Conservation (phyloP, 2,797 vertebrate species). For the Mycteria americana region DNA sequence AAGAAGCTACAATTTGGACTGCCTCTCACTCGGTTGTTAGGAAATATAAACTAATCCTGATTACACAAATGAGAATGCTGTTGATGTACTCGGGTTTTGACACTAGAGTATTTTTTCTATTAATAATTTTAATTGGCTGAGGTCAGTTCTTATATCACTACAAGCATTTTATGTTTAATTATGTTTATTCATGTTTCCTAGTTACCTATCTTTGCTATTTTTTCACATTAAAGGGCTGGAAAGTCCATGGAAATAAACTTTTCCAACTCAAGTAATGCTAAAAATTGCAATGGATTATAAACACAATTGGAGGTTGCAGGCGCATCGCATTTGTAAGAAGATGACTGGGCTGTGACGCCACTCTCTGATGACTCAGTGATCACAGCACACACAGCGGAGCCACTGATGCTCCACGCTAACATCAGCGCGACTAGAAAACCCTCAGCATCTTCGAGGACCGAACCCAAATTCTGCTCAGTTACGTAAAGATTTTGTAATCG, state of each 20-base stretch:
- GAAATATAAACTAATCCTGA: slow-evolving; percentile 70
- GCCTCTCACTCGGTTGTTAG: slow-evolving; percentile 54
- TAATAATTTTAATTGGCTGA: slow-evolving; percentile 79
- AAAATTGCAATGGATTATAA: not conserved
- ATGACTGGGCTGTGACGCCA: not conserved
- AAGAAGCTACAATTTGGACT: slow-evolving; percentile 51
- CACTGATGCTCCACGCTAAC: not conserved
- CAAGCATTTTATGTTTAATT: slow-evolving; percentile 70
- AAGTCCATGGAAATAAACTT: slow-evolving; percentile 44
- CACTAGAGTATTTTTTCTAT: slow-evolving; percentile 62
- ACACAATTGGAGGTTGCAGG: not conserved
- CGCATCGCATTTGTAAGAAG: not conserved
- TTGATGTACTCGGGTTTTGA: slow-evolving; percentile 54
- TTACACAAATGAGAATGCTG: slow-evolving; percentile 61
- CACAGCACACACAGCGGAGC: not conserved
- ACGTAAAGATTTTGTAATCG: not conserved
- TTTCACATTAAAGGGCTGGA: slow-evolving; percentile 29
- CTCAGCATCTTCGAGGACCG: not conserved
- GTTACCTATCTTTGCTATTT: slow-evolving; percentile 59
- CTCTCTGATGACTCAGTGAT: not conserved
- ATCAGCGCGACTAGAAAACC: not conserved
- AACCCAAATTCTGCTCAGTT: not conserved
- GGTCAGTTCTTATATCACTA: slow-evolving; percentile 63
- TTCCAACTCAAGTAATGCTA: not conserved
- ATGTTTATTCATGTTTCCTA: slow-evolving; percentile 66